Evolutionary conservation across 2,797 vertebrate species (phyloP).

Genomic region (Hemitrygon akajei): DNA sequence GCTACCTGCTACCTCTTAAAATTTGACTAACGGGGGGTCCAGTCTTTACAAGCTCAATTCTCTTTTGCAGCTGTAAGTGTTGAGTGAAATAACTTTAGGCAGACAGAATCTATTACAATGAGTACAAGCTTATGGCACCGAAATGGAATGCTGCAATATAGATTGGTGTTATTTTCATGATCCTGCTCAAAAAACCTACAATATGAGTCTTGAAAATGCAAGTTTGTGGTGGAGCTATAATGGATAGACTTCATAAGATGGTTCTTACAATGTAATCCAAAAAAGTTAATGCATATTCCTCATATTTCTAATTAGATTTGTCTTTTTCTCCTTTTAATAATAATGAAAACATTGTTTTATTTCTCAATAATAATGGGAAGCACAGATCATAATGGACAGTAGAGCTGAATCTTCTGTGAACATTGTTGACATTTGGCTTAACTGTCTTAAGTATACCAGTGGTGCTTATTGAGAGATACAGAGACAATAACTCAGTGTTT

Average conservation of each 20-base stretch:
- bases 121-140: not conserved
- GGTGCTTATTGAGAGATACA: not conserved
- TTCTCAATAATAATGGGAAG: not conserved
- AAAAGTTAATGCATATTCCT: not conserved
- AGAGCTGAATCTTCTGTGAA: not conserved
- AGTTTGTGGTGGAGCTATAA: not conserved
- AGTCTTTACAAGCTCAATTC: not conserved
- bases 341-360: not conserved
- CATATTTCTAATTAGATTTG: not conserved
- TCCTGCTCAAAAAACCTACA: not conserved
- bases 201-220: not conserved
- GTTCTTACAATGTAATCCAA: not conserved
- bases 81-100: not conserved
- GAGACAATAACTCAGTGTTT: not conserved
- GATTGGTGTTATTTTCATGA: slow-evolving; percentile 27
- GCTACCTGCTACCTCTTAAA: not conserved
- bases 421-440: not conserved
- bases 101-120: slow-evolving; percentile 10
- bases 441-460: not conserved
- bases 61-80: not conserved
- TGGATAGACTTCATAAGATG: not conserved
- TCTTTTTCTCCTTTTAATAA: not conserved
- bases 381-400: not conserved
- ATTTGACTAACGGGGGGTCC: not conserved
- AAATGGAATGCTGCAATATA: not conserved